Evolutionary conservation across 2,888 invertebrate species (phyloP).

Genomic region (Aspidapion aeneum): DNA sequence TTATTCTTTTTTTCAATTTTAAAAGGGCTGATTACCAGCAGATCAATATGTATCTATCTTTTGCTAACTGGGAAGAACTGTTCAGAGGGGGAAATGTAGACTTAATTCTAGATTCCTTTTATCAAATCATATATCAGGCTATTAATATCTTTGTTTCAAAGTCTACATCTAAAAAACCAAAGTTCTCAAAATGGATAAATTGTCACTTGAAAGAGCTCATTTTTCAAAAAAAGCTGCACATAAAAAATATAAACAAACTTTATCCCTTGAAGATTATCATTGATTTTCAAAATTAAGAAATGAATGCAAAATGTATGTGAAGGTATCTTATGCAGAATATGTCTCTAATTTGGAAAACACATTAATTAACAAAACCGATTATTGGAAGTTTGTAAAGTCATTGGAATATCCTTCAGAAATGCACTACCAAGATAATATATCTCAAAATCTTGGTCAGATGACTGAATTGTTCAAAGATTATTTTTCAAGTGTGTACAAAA

Average conservation of each 20-base stretch:
- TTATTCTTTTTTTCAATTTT: too few species aligned
- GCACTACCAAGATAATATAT: not conserved
- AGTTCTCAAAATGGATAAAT: too few species aligned
- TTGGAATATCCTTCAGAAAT: not conserved
- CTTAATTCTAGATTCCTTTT: too few species aligned
- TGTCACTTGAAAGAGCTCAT: not conserved
- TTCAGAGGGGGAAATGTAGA: too few species aligned
- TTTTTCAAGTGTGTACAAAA: not conserved
- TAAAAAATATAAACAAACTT: not conserved
- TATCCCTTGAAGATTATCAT: not conserved
- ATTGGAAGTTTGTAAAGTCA: not conserved
- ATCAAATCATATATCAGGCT: too few species aligned
- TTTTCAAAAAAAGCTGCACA: not conserved
- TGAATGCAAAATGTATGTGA: not conserved
- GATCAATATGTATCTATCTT: too few species aligned
- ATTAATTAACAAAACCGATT: not conserved
- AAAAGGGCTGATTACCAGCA: too few species aligned
- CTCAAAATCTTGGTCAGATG: not conserved
- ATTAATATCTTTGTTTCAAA: too few species aligned
- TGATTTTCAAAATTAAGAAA: not conserved
- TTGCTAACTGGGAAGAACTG: too few species aligned
- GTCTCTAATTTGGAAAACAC: not conserved
- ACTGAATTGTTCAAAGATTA: not conserved
- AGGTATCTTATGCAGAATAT: not conserved
- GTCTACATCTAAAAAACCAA: too few species aligned